Base-by-base conservation (phyloP, 2,797 vertebrate species). In the Schizopygopsis malacanthus region DNA sequence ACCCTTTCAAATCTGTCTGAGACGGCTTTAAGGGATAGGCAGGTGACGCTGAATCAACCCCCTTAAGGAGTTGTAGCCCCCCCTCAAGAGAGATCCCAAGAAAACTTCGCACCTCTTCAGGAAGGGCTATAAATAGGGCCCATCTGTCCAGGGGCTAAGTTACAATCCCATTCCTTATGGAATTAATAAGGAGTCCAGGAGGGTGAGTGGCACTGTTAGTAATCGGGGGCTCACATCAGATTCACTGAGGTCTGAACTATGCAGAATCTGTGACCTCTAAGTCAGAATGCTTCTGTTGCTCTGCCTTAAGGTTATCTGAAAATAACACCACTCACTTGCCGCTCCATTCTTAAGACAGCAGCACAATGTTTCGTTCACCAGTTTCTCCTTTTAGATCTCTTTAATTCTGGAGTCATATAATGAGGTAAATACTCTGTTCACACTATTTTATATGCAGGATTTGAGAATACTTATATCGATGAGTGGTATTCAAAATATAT, bases 71-170 rank as follows among this genome's bases (percentile, higher is more conserved):
- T 87, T 92, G 91, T 91, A 84, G 86, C 87, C 91, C 92, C 91
- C 71, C 84, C 92, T 93, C 91, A 88, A 90, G 93, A 90, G 93
- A 94, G 93, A 94, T 94, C 94, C 94, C 94, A 95, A 95, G 95
- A 95, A 81, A 95, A 95, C 95, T 95, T 95, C 92, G 93, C 95
- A 95, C 95, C 93, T 94, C 95, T 90, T 92, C 92, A 89, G 86
- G 67, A 89, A 82, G 89, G 85, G 67, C 92, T 95, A 96, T 93
- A 93, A 95, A 96, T 96, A 96, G 94, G 84, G 63, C 84, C 94
- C 95, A 96, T 95, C 95, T 96, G 95, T 96, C 93, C 92, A 80
- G 81, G 88, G 93, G 93, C 94, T 95, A 92, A 91, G 93, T 96
- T 95, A 95, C 95, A 95, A 91, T 89, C 89, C 87, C 94, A 94